These are phyloP conservation scores for Cochlearius cochlearius DNA, from an alignment of 2,113 vertebrate genomes.

Conservation along the genomic window DNA sequence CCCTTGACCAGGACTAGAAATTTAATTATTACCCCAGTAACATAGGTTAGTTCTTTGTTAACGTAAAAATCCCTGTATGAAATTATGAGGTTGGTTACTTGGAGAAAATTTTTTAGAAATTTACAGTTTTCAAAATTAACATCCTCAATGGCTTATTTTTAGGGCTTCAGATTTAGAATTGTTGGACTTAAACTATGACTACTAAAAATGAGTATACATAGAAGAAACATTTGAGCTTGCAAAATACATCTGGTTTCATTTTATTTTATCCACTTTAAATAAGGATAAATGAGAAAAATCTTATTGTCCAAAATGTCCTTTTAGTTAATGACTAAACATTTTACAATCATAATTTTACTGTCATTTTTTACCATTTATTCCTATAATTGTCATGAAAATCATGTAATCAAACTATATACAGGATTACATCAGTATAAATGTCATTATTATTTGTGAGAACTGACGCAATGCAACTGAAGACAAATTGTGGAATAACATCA, in stretches of 20 bases:
- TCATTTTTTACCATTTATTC: not conserved
- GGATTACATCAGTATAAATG: not conserved
- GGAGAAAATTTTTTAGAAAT: not conserved
- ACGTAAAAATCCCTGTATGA: not conserved
- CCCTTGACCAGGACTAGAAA: not conserved
- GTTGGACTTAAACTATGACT: not conserved
- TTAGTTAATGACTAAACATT: not conserved
- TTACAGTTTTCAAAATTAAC: not conserved
- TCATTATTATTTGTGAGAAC: not conserved
- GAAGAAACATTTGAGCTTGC: not conserved
- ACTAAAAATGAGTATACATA: not conserved
- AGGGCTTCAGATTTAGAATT: not conserved
- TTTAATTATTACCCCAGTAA: not conserved
- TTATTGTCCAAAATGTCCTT: not conserved
- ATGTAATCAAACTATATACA: not conserved
- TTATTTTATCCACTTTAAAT: not conserved
- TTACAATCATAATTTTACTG: not conserved
- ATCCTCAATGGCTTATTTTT: not conserved
- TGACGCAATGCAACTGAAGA: not conserved
- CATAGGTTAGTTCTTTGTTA: not conserved
- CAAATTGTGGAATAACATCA: not conserved
- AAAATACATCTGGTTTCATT: not conserved
- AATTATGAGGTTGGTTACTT: not conserved
- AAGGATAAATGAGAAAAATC: not conserved
- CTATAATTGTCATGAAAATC: not conserved